Evolutionary conservation across 1,140 invertebrate genomes (phyloP).

Genomic region (Cydia amplana): DNA sequence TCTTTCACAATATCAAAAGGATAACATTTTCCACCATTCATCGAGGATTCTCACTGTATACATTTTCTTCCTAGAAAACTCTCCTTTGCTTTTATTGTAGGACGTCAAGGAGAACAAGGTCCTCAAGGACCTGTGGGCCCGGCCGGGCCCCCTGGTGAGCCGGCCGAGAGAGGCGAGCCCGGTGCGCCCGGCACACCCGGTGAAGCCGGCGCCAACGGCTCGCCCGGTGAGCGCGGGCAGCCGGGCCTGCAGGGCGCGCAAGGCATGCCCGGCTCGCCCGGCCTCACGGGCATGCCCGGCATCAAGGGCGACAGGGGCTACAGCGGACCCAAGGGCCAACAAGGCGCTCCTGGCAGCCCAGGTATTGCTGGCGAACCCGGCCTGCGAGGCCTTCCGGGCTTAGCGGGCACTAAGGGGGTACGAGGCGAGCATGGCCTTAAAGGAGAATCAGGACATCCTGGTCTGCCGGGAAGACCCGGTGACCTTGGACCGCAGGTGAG

Average conservation of each 20-base stretch:
- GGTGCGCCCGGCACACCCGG: constrained; percentile 86
- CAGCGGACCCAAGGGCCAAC: constrained; percentile 84
- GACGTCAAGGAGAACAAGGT: constrained; percentile 85
- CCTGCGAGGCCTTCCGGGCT: constrained; percentile 83
- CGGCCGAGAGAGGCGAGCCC: constrained; percentile 87
- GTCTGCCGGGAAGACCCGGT: constrained; percentile 85
- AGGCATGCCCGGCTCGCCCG: constrained; percentile 83
- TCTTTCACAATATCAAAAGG: too few species aligned
- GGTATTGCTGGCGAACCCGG: constrained; percentile 82
- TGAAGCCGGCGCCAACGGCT: constrained; percentile 86
- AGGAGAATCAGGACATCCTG: constrained; percentile 87
- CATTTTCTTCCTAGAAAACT: background rate
- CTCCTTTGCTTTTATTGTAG: constrained; percentile 52
- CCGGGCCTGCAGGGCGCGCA: constrained; percentile 84
- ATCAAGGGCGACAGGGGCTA: constrained; percentile 87
- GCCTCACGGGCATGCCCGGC: constrained; percentile 84
- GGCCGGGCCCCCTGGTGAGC: constrained; percentile 86
- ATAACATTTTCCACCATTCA: too few species aligned
- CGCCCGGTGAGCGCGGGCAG: constrained; percentile 84
- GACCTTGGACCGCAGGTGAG: constrained; percentile 84
- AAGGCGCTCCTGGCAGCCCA: constrained; percentile 84
- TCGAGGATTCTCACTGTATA: too few species aligned
- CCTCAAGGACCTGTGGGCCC: constrained; percentile 84
- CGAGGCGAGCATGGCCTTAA: constrained; percentile 87
- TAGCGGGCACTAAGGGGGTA: constrained; percentile 84